Base-by-base conservation (phyloP, 2,113 vertebrate species). In the Mixornis gularis region DNA sequence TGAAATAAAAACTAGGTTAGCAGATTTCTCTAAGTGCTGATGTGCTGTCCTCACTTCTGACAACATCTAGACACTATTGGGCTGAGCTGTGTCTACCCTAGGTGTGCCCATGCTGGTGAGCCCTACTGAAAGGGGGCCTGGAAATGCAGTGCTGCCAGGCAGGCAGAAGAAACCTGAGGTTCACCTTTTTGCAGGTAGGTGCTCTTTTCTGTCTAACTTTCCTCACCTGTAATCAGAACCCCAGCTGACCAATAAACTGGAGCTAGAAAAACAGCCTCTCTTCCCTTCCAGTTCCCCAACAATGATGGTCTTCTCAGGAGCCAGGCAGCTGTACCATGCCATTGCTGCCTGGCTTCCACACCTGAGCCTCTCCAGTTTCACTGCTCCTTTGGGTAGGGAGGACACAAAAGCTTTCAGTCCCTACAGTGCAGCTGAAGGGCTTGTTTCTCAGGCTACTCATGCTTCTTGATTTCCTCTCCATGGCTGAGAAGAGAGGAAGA, bases 1-100 rank as follows among this genome's bases (percentile, higher is more conserved):
- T 71, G 38, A 32, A 65, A 83, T 72, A 30, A 56, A 56, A 38
- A 43, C 29, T 6, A 43, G 4, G 1, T 21, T 72, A 26, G 29
- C 15, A 52, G 55, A 55, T 24, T 51, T 64, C 25, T 87, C 63
- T 36, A 55, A 46, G 56, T 10, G 17, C 34, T 38, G 32, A 13
- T 1, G 2, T 48, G 15, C 77, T 41, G 9, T 25, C 13, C 32
- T 53, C 1, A 1, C 7, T 80, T 6, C 3, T 38, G 59, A 60
- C 26, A 10, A 36, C 13, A 22, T 44, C 27, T 44, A 25, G 46
- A 29, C 0, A 3, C 15, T 11, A 2, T 10, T 30, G 46, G 38
- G 18, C 27, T 62, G 43, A 85, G 21, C 19, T 3, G 3, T 25
- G 21, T 36, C 32, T 10, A 6, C 10, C 9, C 26, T 15, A 17